Evolutionary conservation across 2,797 vertebrate species (phyloP).

Genomic region (Erpetoichthys calabaricus): DNA sequence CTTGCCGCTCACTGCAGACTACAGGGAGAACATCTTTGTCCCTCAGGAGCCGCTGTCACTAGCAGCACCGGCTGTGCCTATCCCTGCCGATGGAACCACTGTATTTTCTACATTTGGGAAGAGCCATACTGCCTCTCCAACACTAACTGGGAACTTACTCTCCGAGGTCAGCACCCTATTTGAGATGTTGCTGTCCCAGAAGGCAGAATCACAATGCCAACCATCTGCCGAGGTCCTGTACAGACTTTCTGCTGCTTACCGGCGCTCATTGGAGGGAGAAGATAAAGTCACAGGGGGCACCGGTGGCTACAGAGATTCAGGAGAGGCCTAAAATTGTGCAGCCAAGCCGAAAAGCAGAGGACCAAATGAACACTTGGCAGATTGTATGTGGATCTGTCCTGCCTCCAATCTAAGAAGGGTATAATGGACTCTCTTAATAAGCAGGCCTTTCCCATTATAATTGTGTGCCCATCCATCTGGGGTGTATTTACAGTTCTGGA

Average conservation of each 20-base stretch:
- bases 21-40: constrained; percentile 78
- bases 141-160: constrained; percentile 65
- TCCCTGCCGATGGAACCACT: constrained; percentile 36
- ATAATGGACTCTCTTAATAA: no score
- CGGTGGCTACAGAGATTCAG: not conserved
- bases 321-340: no score
- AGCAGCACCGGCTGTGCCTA: constrained; percentile 26
- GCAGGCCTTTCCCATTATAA: no score
- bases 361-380: no score
- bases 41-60: constrained; percentile 36
- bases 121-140: constrained; percentile 38
- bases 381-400: no score
- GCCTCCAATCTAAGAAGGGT: no score
- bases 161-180: constrained; percentile 86
- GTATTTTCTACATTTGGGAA: constrained; percentile 91
- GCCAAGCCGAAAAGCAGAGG: no score
- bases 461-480: no score
- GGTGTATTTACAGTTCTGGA: no score
- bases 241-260: constrained; percentile 62
- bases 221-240: constrained; percentile 58
- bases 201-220: constrained; percentile 51
- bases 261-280: constrained; percentile 60
- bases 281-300: constrained; percentile 17
- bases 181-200: constrained; percentile 79
- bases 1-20: constrained; percentile 61